Evolutionary conservation across 2,888 invertebrate genomes (phyloP), one percentile per base, ranked within the genome.

Genomic region (Synergus gifuensis): DNA sequence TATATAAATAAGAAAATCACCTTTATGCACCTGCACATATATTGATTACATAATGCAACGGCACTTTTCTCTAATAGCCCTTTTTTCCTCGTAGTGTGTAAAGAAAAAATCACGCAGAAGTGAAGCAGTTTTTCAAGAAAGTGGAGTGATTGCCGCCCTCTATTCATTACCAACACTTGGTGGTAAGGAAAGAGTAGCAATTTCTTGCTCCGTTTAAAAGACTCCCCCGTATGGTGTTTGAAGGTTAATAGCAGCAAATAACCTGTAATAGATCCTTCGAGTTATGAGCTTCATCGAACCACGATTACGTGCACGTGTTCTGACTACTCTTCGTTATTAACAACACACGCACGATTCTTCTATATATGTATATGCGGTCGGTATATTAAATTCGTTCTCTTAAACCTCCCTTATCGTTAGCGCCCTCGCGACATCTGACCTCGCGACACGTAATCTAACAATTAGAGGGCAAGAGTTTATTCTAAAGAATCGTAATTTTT

Each of bases 391-490:
- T 84, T 87, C 86, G 84, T 76, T 79, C 82, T 87, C 85, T 79
- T 79, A 77, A 85, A 85, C 86, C 85, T 80, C 83, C 82, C 86
- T 89, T 90, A 87, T 88, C 89, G 83, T 64, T 76, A 76, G 73
- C 67, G 69, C 67, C 76, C 78, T 76, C 78, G 67, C 78, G 76
- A 82, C 79, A 82, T 81, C 83, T 83, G 86, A 86, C 87, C 85
- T 88, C 84, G 85, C 83, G 83, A 86, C 90, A 90, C 90, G 90
- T 88, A 87, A 90, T 90, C 85, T 82, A 81, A 87, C 86, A 88
- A 90, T 90, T 90, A 90, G 86, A 86, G 79, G 79, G 80, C 79
- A 80, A 80, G 77, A 80, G 78, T 84, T 83, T 82, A 81, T 78
- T 78, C 69, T 63, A 58, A 79, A 83, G 82, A 78, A 81, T 79